Evolutionary conservation across 2,888 invertebrate genomes (phyloP).

Genomic region (Rosalia funebris): DNA sequence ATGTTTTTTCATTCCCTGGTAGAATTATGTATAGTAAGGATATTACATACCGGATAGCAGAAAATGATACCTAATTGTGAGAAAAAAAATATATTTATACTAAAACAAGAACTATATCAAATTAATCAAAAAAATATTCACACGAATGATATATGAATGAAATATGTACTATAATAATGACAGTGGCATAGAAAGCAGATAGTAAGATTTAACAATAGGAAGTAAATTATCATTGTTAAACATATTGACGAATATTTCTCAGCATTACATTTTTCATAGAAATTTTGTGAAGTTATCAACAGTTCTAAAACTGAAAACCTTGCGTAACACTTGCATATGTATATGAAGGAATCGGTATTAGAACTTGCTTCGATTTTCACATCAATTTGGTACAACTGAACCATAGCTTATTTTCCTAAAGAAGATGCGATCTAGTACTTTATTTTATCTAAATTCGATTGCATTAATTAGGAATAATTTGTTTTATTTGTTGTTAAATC

Average conservation of each 20-base stretch:
- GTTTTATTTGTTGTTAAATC: too few relatives aligned
- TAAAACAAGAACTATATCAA: slow-evolving; percentile 3
- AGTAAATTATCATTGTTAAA: background rate
- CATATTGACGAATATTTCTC: background rate
- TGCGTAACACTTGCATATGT: too few relatives aligned
- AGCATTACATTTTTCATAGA: background rate
- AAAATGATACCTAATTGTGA: slow-evolving; percentile 6
- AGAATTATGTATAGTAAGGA: background rate
- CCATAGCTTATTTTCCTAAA: too few relatives aligned
- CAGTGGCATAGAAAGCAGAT: background rate
- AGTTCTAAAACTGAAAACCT: too few relatives aligned
- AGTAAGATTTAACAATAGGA: too few relatives aligned
- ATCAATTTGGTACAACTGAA: too few relatives aligned
- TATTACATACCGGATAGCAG: background rate
- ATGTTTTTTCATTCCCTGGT: background rate
- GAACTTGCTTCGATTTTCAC: too few relatives aligned
- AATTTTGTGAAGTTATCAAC: too few relatives aligned
- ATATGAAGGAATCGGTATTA: too few relatives aligned
- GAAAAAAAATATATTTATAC: slow-evolving; percentile 1
- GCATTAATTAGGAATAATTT: too few relatives aligned
- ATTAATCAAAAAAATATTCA: background rate
- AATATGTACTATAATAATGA: background rate
- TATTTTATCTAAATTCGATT: too few relatives aligned
- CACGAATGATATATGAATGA: background rate
- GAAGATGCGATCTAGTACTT: too few relatives aligned